Evolutionary conservation across 2,888 invertebrate species (phyloP), one percentile per base, ranked within the genome.

Genomic region (Agonopterix alstromeriana): DNA sequence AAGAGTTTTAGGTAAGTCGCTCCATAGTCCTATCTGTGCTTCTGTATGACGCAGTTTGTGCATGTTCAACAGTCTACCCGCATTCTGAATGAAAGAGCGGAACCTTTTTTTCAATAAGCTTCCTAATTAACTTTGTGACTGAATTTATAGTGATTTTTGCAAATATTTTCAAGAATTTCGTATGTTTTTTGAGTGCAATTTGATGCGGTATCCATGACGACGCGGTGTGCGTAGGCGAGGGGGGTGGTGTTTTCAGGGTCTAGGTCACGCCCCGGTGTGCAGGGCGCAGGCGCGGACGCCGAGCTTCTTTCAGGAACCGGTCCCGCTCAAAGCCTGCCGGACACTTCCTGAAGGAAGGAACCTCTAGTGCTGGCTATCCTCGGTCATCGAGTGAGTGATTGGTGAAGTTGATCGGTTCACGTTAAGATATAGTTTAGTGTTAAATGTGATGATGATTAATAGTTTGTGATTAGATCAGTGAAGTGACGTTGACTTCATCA

Each of bases 241-340:
- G 81, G 85, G 85, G 82, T 80, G 83, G 62, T 57, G 61, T 70
- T 81, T 83, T 85, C 89, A 89, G 83, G 89, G 89, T 90, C 89
- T 90, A 89, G 90, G 90, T 89, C 83, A 89, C 89, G 89, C 89
- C 89, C 87, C 70, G 67, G 70, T 45, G 57, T 48, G 49, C 35
- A 50, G 35, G 27, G 70, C 88, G 89, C 89, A 72, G 64, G 87
- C 84, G 86, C 80, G 80, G 68, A 61, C 60, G 53, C 57, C 53
- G 56, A 55, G 70, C 71, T 61, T 57, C 66, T 56, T 65, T 65
- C 60, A 69, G 72, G 74, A 73, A 75, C 63, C 55, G 54, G 54
- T 58, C 52, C 61, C 64, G 70, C 66, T 75, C 73, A 74, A 67
- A 77, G 53, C 71, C 63, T 69, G 69, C 64, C 67, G 65, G 75